phyloP scores from a whole-genome alignment of 2,888 invertebrate species.

The Amphipoea oculea region DNA sequence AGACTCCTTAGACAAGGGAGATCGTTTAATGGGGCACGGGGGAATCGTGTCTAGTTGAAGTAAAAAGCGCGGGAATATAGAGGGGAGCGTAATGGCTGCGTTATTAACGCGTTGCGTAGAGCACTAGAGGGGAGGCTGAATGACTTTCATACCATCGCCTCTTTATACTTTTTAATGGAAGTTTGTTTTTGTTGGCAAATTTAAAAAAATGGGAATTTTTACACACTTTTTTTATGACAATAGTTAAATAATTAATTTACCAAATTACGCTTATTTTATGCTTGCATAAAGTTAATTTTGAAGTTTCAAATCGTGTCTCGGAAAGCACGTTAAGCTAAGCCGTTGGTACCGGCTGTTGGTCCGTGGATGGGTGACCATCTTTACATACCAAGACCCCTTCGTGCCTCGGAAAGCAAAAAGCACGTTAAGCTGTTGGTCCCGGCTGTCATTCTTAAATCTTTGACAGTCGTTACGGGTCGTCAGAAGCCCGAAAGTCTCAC shows the following conservation, averaged over 20 bases:
- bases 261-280: background rate
- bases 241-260: background rate
- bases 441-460: too few relatives aligned
- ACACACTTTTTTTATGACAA: background rate
- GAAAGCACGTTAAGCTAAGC: background rate
- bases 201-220: slow-evolving; percentile 5
- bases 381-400: too few relatives aligned
- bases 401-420: background rate
- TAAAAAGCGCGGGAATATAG: slow-evolving; percentile 59
- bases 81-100: slow-evolving; percentile 48
- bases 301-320: background rate
- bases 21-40: slow-evolving; percentile 69
- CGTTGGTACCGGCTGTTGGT: too few relatives aligned
- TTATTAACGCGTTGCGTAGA: slow-evolving; percentile 56
- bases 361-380: too few relatives aligned
- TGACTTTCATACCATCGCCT: slow-evolving; percentile 45
- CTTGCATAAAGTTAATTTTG: background rate
- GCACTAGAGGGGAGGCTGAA: slow-evolving; percentile 55
- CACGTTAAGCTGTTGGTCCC: too few relatives aligned
- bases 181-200: slow-evolving; percentile 41
- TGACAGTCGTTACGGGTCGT: too few relatives aligned
- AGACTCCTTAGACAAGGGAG: slow-evolving; percentile 26
- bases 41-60: slow-evolving; percentile 56
- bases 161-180: slow-evolving; percentile 61
- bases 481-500: too few relatives aligned